phyloP scores from a whole-genome alignment of 2,888 invertebrate species.

The Drosophila flavopinicola region DNA sequence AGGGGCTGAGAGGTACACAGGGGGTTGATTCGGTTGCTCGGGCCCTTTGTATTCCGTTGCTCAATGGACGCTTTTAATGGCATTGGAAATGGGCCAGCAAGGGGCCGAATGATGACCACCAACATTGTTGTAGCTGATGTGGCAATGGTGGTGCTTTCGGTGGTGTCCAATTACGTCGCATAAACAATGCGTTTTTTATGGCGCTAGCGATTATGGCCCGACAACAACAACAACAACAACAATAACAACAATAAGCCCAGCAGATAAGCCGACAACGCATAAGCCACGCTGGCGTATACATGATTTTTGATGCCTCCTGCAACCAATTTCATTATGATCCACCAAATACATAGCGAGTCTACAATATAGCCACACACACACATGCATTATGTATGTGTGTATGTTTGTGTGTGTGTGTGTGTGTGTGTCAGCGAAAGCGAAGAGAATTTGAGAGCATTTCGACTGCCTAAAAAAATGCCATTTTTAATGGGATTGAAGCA shows the following conservation, averaged over 20 bases:
- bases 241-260: constrained; percentile 40
- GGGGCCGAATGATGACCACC: constrained; percentile 59
- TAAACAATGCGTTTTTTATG: constrained; percentile 79
- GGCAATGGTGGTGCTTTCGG: not conserved
- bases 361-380: constrained; percentile 7
- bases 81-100: constrained; percentile 68
- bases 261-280: constrained; percentile 69
- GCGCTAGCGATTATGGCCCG: constrained; percentile 68
- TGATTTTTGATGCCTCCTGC: constrained; percentile 58
- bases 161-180: constrained; percentile 79
- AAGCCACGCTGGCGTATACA: constrained; percentile 67
- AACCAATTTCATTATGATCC: constrained; percentile 29
- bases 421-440: constrained; percentile 2
- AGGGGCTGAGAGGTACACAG: not conserved
- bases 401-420: not conserved
- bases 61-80: constrained; percentile 74
- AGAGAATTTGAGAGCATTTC: constrained; percentile 11
- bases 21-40: constrained; percentile 7
- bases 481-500: not conserved
- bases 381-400: not conserved
- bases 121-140: constrained; percentile 19
- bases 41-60: constrained; percentile 55
- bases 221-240: constrained; percentile 39
- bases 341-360: constrained; percentile 25
- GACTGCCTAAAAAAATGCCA: not conserved